Conservation (phyloP, 2,797 vertebrate genomes). For the Brachymystax lenok region DNA sequence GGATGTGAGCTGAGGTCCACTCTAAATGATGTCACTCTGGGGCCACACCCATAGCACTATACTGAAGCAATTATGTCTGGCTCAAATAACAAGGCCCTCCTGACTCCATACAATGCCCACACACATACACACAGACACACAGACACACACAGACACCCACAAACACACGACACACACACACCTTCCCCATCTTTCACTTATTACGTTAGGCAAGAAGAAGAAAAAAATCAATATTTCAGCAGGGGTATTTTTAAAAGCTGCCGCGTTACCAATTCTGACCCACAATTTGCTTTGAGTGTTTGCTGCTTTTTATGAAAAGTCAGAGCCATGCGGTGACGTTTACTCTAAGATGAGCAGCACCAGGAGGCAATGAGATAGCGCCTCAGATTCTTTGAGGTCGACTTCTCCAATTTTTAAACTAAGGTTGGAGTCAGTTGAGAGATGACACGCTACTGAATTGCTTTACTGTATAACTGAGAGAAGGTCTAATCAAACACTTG, state of each 20-base stretch:
- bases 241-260: conserved; percentile 74
- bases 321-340: conserved; percentile 17
- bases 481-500: background rate
- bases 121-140: conserved; percentile 22
- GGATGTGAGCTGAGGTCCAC: conserved; percentile 22
- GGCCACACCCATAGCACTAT: conserved; percentile 68
- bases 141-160: conserved; percentile 9
- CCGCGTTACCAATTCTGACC: conserved; percentile 50
- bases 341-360: conserved; percentile 41
- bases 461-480: conserved; percentile 26
- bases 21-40: conserved; percentile 61
- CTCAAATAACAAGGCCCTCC: conserved; percentile 62
- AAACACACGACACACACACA: conserved; percentile 14
- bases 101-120: conserved; percentile 19
- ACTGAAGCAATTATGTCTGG: conserved; percentile 61
- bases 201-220: conserved; percentile 72
- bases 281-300: conserved; percentile 42
- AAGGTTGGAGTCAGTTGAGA: background rate
- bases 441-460: background rate
- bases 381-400: background rate
- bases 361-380: conserved; percentile 28
- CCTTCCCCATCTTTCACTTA: conserved; percentile 66
- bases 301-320: conserved; percentile 55
- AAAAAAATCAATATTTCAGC: conserved; percentile 75
- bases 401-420: conserved; percentile 10